These are phyloP conservation scores for Prietella phreatophila DNA, from an alignment of 2,113 vertebrate species.

Conservation along the genomic window DNA sequence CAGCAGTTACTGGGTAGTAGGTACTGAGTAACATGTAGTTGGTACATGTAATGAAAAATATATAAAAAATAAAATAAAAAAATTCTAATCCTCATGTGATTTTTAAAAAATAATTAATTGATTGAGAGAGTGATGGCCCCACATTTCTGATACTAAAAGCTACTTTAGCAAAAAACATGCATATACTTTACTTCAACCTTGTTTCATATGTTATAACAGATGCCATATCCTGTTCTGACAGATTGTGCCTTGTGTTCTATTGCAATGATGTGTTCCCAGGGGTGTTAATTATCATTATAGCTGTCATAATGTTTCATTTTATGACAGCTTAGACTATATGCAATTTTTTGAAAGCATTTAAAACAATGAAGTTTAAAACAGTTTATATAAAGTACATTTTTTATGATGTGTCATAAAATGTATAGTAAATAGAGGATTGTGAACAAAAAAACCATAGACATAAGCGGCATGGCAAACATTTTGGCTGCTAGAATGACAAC, in stretches of 20 bases:
- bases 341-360: background rate
- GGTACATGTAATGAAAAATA: background rate
- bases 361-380: background rate
- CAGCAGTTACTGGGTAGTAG: too few species aligned
- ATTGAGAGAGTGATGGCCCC: background rate
- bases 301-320: background rate
- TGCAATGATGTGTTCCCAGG: background rate
- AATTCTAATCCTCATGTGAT: background rate
- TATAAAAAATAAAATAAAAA: too few species aligned
- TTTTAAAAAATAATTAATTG: background rate
- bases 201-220: conserved; percentile 10
- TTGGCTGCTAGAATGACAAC: background rate
- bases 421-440: background rate
- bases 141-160: background rate
- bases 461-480: background rate
- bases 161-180: background rate
- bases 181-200: background rate
- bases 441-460: background rate
- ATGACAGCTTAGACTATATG: background rate
- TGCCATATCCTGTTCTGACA: background rate
- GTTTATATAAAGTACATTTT: background rate
- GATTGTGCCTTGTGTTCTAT: conserved; percentile 8
- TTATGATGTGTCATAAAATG: background rate
- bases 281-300: background rate
- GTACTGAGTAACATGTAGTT: background rate